Base-by-base conservation (phyloP, 2,113 vertebrate species). In the Ophthalmolycus amberensis region DNA sequence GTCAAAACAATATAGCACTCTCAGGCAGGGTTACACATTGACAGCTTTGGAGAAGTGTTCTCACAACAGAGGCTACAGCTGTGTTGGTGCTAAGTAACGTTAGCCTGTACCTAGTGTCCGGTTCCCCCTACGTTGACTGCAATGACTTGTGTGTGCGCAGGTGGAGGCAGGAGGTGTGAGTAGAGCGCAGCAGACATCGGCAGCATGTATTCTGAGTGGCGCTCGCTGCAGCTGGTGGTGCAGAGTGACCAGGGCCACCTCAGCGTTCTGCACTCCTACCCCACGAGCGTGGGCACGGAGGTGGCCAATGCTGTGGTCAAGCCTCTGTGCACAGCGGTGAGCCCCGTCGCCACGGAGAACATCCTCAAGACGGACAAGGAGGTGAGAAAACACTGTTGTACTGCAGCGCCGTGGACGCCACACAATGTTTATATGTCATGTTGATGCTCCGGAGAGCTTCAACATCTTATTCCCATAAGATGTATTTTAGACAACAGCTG, bases 161-260 rank as follows among this genome's bases (percentile, higher is more conserved):
- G 93, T 91, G 91, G 92, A 88, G 90, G 91, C 85, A 91, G 90
- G 90, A 71, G 88, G 85, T 85, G 91, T 87, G 79, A 90, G 88
- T 91, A 91, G 87, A 90, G 85, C 72, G 64, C 80, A 83, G 59
- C 58, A 95, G 89, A 90, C 82, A 52, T 42, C 82, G 85, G 89
- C 96, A 97, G 93, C 87, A 99, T 99, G 97, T 99, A 99, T 96
- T 98, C 97, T 9, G 97, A 99, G 95, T 99, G 98, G 98, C 96
- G 97, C 93, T 99, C 98, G 44, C 95, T 99, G 93, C 98, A 99
- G 92, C 92, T 98, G 92, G 96, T 98, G 86, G 96, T 98, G 93
- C 97, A 98, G 79, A 97, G 97, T 94, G 97, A 99, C 94, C 96
- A 97, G 90, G 97, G 97, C 63, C 97, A 98, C 87, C 96, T 97